Evolutionary conservation across 2,113 vertebrate genomes (phyloP).

Genomic region (Thunnus thynnus): DNA sequence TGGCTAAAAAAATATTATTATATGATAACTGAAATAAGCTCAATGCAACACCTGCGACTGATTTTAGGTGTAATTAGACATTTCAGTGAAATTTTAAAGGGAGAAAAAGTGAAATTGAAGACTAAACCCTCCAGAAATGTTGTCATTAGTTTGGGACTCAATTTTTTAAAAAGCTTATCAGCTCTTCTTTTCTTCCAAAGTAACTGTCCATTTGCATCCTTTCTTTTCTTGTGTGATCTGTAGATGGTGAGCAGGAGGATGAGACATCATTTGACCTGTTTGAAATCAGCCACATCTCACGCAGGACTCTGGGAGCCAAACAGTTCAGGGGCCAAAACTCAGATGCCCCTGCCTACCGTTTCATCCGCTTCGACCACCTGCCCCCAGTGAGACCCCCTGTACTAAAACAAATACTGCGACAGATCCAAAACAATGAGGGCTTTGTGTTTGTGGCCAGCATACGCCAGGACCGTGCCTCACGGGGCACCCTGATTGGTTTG

Average conservation of each 20-base stretch:
- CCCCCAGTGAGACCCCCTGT: slow-evolving; percentile 87
- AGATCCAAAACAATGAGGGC: slow-evolving; percentile 89
- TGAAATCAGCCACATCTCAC: slow-evolving; percentile 91
- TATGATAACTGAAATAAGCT: neutral
- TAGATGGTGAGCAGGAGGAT: slow-evolving; percentile 90
- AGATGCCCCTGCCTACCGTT: slow-evolving; percentile 89
- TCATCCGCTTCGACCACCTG: slow-evolving; percentile 96
- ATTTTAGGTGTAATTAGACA: neutral
- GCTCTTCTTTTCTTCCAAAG: neutral
- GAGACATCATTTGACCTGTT: slow-evolving; percentile 92
- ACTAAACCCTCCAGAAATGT: neutral
- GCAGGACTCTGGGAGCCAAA: slow-evolving; percentile 94
- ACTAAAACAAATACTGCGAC: slow-evolving; percentile 86
- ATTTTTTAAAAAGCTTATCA: neutral
- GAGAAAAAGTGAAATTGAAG: neutral
- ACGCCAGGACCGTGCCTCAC: slow-evolving; percentile 91
- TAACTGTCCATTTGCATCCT: neutral
- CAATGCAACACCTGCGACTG: neutral
- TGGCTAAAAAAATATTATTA: neutral
- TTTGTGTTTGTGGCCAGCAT: slow-evolving; percentile 93
- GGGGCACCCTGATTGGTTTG: slow-evolving; percentile 91
- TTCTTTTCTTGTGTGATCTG: slow-evolving; percentile 23
- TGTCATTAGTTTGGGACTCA: neutral
- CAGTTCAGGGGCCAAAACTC: slow-evolving; percentile 92
- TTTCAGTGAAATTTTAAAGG: slow-evolving; percentile 1